These are phyloP conservation scores for Drosophila anceps DNA, from an alignment of 2,888 invertebrate species.

Conservation along the genomic window DNA sequence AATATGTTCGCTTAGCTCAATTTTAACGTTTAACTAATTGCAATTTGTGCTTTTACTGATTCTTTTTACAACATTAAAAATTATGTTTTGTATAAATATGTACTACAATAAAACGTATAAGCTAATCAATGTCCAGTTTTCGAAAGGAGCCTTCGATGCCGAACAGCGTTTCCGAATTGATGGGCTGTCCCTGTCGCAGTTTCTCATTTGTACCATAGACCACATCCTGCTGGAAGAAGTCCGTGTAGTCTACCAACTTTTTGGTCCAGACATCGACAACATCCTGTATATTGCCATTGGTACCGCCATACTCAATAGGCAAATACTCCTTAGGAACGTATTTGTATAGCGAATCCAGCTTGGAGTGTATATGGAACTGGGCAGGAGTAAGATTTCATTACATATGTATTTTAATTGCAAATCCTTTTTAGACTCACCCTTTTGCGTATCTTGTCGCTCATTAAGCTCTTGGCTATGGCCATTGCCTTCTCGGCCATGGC, in stretches of 20 bases:
- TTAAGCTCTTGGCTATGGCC: conserved; percentile 87
- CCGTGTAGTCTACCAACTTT: conserved; percentile 78
- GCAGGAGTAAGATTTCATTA: conserved; percentile 31
- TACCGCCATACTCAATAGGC: conserved; percentile 90
- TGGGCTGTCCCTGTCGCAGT: conserved; percentile 78
- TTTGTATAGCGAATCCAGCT: conserved; percentile 88
- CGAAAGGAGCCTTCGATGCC: conserved; percentile 85
- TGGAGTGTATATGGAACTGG: conserved; percentile 85
- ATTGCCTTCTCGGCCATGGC: conserved; percentile 87
- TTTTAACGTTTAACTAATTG: conserved; percentile 10
- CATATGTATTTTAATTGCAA: background rate
- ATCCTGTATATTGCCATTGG: conserved; percentile 86
- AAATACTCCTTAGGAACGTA: conserved; percentile 88
- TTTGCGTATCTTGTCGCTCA: conserved; percentile 88
- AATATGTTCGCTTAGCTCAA: background rate
- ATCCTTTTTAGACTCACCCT: conserved; percentile 85
- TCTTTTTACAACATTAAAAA: conserved; percentile 31
- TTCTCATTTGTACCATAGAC: conserved; percentile 83
- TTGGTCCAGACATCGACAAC: conserved; percentile 83
- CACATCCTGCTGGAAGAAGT: conserved; percentile 83
- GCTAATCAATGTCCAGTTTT: conserved; percentile 83
- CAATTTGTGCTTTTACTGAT: conserved; percentile 31
- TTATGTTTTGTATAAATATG: conserved; percentile 26
- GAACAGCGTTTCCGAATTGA: conserved; percentile 81
- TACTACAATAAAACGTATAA: conserved; percentile 25